Evolutionary conservation across 2,888 invertebrate genomes (phyloP).

Genomic region (Exocentrus adspersus): DNA sequence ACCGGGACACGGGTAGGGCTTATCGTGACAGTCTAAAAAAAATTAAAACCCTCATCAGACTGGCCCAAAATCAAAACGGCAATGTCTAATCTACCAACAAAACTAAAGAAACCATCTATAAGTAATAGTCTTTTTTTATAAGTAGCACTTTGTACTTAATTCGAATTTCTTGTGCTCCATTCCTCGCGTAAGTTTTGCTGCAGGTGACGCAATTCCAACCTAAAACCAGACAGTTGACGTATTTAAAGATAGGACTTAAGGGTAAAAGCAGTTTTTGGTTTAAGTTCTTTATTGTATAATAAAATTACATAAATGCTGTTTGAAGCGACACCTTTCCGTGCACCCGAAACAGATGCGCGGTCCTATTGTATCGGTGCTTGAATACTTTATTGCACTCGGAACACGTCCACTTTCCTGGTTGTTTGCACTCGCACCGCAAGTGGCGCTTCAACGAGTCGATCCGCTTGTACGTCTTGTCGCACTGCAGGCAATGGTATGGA

Average conservation of each 20-base stretch:
- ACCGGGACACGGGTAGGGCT: conserved; percentile 50
- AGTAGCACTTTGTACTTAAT: no score
- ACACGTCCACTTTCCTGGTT: conserved; percentile 61
- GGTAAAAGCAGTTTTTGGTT: no score
- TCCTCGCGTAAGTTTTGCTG: conserved; percentile 22
- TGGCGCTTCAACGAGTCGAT: conserved; percentile 56
- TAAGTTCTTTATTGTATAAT: no score
- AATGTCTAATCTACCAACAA: no score
- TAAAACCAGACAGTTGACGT: conserved; percentile 11
- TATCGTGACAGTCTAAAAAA: background rate
- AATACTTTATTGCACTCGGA: conserved; percentile 60
- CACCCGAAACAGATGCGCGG: conserved; percentile 50
- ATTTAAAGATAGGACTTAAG: no score
- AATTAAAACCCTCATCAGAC: no score
- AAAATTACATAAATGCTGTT: no score
- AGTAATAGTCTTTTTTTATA: no score
- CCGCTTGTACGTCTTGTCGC: conserved; percentile 61
- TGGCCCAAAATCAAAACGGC: conserved; percentile 14
- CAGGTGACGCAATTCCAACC: conserved; percentile 19
- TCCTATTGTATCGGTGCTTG: conserved; percentile 62
- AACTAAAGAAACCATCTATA: no score
- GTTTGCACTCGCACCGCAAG: conserved; percentile 63
- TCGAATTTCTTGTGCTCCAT: conserved; percentile 47
- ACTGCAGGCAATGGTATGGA: conserved; percentile 53
- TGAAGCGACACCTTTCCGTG: background rate